phyloP scores from a whole-genome alignment of 2,888 invertebrate species.

The Caenorhabditis sp. region DNA sequence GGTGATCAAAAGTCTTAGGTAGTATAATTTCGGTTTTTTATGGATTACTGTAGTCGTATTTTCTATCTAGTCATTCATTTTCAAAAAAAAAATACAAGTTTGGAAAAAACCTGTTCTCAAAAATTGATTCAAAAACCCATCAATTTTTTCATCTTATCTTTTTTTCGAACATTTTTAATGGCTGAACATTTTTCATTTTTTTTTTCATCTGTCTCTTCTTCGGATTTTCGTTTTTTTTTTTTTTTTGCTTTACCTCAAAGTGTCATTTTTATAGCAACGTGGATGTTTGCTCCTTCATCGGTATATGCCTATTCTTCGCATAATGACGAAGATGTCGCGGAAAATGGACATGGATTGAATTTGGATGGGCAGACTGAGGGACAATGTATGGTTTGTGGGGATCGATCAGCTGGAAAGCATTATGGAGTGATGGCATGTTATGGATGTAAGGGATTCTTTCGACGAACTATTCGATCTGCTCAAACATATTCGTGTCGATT shows the following conservation, averaged over 20 bases:
- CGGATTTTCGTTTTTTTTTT: neutral
- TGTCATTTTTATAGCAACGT: neutral
- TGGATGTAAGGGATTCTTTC: slow-evolving; percentile 45
- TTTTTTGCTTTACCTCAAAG: neutral
- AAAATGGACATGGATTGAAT: neutral
- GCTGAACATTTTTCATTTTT: neutral
- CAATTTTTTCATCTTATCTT: slow-evolving; percentile 1
- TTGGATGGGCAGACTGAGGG: slow-evolving; percentile 21
- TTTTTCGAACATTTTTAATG: slow-evolving; percentile 1
- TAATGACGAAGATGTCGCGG: slow-evolving; percentile 31
- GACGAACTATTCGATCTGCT: neutral
- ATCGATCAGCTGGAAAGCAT: slow-evolving; percentile 67
- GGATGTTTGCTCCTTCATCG: slow-evolving; percentile 43
- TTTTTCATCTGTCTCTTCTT: neutral
- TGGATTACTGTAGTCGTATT: neutral
- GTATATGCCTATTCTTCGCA: slow-evolving; percentile 38
- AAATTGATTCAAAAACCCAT: slow-evolving; percentile 1
- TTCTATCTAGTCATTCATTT: neutral
- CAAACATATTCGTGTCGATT: slow-evolving; percentile 2
- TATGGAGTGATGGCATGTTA: slow-evolving; percentile 69
- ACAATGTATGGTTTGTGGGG: slow-evolving; percentile 64
- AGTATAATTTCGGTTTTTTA: too few species aligned
- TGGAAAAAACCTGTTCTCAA: neutral
- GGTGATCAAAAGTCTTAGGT: too few species aligned
- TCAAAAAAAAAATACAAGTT: neutral